phyloP scores from a whole-genome alignment of 2,113 vertebrate species.

The Carollia perspicillata region DNA sequence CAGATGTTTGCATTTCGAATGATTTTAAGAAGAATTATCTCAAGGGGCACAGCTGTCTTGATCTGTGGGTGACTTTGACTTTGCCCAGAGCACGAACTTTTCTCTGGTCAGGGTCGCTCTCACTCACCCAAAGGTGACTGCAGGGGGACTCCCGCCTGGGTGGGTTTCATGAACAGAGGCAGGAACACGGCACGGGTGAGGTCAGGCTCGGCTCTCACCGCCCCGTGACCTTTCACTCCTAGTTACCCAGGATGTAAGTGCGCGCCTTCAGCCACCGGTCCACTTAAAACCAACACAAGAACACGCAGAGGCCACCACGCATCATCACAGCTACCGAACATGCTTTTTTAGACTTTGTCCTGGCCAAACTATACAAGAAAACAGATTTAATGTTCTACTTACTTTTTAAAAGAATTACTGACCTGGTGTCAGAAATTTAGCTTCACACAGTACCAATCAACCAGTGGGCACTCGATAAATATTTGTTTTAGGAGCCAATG shows the following conservation, averaged over 20 bases:
- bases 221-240: too few species aligned
- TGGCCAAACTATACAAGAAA: neutral
- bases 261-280: neutral
- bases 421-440: neutral
- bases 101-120: neutral
- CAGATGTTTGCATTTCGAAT: neutral
- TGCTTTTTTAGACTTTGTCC: neutral
- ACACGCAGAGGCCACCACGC: neutral
- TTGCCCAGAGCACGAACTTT: neutral
- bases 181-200: neutral
- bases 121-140: neutral
- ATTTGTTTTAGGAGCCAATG: neutral
- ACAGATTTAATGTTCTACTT: neutral
- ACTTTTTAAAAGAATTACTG: neutral
- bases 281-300: neutral
- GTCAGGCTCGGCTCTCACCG: neutral
- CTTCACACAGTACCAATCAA: neutral
- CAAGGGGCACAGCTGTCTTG: neutral
- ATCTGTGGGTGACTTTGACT: neutral
- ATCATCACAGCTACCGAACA: too few species aligned
- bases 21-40: neutral
- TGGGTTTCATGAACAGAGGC: neutral
- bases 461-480: neutral
- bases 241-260: neutral
- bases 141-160: neutral